Evolutionary conservation across 2,113 vertebrate genomes (phyloP), one percentile per base, ranked within the genome.

Genomic region (Hemiprocne comata): DNA sequence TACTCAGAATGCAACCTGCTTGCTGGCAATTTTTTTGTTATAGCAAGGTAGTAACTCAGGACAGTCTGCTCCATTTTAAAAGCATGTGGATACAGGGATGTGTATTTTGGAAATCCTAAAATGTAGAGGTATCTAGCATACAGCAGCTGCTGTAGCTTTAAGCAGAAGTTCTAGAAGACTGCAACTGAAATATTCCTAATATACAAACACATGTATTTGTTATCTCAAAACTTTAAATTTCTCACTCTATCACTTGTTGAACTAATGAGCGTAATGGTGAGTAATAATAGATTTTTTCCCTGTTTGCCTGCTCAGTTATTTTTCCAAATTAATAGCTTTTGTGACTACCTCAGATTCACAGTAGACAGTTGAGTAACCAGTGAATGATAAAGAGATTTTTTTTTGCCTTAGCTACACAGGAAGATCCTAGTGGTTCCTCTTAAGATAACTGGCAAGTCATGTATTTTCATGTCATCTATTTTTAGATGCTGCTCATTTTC

Each of bases 381-480:
- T 53, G 79, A 83, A 79, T 33, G 20, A 23, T 28, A 55, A 55
- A 64, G 10, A 46, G 7, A 26, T 1, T 28, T 33, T 40, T 51
- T 33, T 71, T 76, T 8, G 6, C 33, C 17, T 61, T 74, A 78
- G 34, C 61, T 79, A 23, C 34, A 4, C 33, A 46, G 34, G 42
- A 89, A 53, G 76, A 70, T 57, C 67, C 76, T 79, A 38, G 53
- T 34, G 18, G 57, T 42, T 86, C 62, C 42, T 79, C 66, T 23
- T 53, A 55, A 91, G 71, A 62, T 89, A 75, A 71, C 46, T 71
- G 53, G 46, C 16, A 2, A 82, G 62, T 74, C 61, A 66, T 82
- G 53, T 66, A 53, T 94, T 89, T 91, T 83, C 89, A 86, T 91
- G 53, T n/a, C n/a, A 50, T 58, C 76, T 94, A 74, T 44, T 79